Conservation (phyloP, 1,140 invertebrate species). For the Sminthurinus signatus region DNA sequence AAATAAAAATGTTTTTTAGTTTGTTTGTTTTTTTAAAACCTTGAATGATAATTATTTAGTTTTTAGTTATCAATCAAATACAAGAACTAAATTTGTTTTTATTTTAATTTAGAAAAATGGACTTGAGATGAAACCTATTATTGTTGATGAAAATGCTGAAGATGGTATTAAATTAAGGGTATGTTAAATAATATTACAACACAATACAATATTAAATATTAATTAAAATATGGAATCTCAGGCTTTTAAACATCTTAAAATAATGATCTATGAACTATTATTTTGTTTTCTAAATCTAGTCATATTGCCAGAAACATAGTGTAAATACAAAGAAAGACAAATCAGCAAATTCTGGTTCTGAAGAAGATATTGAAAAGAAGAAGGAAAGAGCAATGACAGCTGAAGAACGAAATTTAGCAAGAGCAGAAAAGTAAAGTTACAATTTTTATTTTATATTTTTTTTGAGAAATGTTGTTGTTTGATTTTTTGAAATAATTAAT, state of each 20-base stretch:
- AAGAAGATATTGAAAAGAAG: slow-evolving; percentile 63
- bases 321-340: slow-evolving; percentile 80
- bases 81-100: too few relatives aligned
- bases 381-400: slow-evolving; percentile 82
- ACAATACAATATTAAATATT: neutral
- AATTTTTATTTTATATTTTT: slow-evolving; percentile 6
- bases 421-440: slow-evolving; percentile 58
- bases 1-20: too few relatives aligned
- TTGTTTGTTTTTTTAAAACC: too few relatives aligned
- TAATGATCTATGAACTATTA: slow-evolving; percentile 13
- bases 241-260: too few relatives aligned
- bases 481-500: neutral
- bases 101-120: too few relatives aligned
- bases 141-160: slow-evolving; percentile 88
- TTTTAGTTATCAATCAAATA: too few relatives aligned
- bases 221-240: too few relatives aligned
- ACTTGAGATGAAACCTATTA: slow-evolving; percentile 93
- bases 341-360: slow-evolving; percentile 58
- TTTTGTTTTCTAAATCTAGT: slow-evolving; percentile 49
- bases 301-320: slow-evolving; percentile 93
- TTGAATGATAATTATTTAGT: too few relatives aligned
- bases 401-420: slow-evolving; percentile 78
- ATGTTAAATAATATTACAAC: neutral
- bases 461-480: neutral
- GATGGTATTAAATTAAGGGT: slow-evolving; percentile 88